These are phyloP conservation scores for Macrosteles quadrilineatus DNA, from an alignment of 1,140 invertebrate species.

Conservation along the genomic window DNA sequence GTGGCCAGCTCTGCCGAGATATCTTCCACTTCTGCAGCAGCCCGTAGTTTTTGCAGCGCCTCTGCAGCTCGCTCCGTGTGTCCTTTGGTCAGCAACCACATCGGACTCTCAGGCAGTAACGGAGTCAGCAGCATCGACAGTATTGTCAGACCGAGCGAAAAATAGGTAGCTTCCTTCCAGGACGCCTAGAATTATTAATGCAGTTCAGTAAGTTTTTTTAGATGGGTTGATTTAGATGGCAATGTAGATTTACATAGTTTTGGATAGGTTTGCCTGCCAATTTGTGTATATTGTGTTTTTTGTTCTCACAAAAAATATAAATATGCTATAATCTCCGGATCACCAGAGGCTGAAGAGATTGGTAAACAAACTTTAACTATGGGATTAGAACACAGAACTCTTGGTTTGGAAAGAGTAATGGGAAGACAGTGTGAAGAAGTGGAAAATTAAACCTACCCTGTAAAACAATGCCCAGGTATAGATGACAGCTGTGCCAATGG, in stretches of 20 bases:
- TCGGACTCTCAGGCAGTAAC: constrained; percentile 65
- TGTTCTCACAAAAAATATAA: no score
- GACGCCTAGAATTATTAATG: no score
- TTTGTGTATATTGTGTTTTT: no score
- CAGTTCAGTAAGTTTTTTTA: neutral
- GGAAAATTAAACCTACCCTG: no score
- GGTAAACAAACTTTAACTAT: no score
- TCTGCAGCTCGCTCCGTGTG: constrained; percentile 55
- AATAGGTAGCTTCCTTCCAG: constrained; percentile 5
- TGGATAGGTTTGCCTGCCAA: constrained; percentile 55
- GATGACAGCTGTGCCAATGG: constrained; percentile 59
- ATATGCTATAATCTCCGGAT: no score
- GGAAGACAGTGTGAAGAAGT: no score
- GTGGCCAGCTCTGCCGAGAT: constrained; percentile 22
- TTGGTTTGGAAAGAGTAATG: no score
- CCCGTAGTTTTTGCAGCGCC: constrained; percentile 18
- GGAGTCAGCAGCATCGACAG: constrained; percentile 53
- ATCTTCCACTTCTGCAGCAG: neutral
- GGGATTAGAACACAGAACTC: no score
- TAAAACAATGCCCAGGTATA: constrained; percentile 56
- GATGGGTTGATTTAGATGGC: neutral
- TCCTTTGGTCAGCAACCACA: constrained; percentile 62
- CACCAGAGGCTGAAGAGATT: no score
- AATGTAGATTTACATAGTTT: neutral
- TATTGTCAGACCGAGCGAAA: constrained; percentile 35